phyloP scores from a whole-genome alignment of 23 tunicate species.

The Ciona savignyi region DNA sequence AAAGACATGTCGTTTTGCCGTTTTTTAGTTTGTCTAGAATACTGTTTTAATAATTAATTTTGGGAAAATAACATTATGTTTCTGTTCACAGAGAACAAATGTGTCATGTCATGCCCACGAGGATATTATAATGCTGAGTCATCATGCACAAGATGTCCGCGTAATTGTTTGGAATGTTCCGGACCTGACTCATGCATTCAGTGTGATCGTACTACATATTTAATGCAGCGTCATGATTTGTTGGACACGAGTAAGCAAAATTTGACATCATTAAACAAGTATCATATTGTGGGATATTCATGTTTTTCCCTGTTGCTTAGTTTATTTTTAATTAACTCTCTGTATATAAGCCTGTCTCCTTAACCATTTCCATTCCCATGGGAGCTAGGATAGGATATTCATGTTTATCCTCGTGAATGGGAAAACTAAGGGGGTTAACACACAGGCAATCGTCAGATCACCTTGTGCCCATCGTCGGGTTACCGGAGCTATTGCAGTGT shows the following conservation, averaged over 20 bases:
- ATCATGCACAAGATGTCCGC: slow-evolving; percentile 49
- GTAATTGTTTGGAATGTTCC: slow-evolving; percentile 56
- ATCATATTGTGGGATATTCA: neutral
- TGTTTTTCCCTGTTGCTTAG: no score
- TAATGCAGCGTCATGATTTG: slow-evolving; percentile 4
- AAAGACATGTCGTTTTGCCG: no score
- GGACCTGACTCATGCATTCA: slow-evolving; percentile 36
- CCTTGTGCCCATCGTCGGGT: no score
- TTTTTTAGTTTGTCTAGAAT: no score
- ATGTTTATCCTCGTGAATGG: neutral
- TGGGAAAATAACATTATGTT: no score
- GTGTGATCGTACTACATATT: slow-evolving; percentile 47
- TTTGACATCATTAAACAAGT: neutral
- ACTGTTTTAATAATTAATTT: no score
- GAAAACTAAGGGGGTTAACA: no score
- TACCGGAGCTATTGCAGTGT: no score
- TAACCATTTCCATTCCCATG: no score
- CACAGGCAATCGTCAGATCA: no score
- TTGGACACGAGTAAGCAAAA: slow-evolving; percentile 19
- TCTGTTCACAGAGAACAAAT: slow-evolving; percentile 29
- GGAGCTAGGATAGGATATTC: neutral
- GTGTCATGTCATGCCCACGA: slow-evolving; percentile 70
- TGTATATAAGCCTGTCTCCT: no score
- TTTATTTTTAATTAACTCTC: no score
- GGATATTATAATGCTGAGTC: slow-evolving; percentile 27